Percentiles rank a stretch among this genome's conserved stretches.
Evolutionary conservation across 2,797 vertebrate species (phyloP).

Genomic region (Poliocrania exsul): DNA sequence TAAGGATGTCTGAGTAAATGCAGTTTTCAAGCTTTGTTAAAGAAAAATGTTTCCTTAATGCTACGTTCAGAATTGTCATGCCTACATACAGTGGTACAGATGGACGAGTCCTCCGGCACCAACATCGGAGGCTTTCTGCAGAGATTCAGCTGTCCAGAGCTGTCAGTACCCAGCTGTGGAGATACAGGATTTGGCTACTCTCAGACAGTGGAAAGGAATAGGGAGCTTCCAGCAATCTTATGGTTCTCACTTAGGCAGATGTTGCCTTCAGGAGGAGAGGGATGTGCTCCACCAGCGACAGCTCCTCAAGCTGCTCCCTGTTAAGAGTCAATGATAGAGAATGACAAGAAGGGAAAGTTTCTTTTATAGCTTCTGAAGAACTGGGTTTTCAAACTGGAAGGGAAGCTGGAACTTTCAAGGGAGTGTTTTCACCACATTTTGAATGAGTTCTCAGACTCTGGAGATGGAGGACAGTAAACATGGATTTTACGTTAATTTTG

Average conservation of each 20-base stretch:
- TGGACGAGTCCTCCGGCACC: not conserved
- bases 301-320: not conserved
- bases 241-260: not conserved
- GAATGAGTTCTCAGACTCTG: not conserved
- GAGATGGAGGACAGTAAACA: not conserved
- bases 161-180: slow-evolving; percentile 44
- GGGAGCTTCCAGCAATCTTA: not conserved
- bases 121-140: not conserved
- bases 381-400: not conserved
- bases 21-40: slow-evolving; percentile 30
- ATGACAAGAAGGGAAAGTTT: not conserved
- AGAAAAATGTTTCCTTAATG: slow-evolving; percentile 36
- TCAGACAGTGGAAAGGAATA: not conserved
- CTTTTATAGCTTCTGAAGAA: not conserved
- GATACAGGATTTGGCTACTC: not conserved
- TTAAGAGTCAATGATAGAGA: not conserved
- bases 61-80: not conserved
- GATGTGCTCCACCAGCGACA: not conserved
- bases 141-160: slow-evolving; percentile 36
- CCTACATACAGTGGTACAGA: not conserved
- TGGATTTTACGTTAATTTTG: not conserved
- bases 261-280: not conserved
- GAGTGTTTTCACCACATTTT: not conserved
- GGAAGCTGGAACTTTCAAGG: not conserved
- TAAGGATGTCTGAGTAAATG: slow-evolving; percentile 27